Conservation (phyloP, 2,113 vertebrate genomes). For the Ovis canadensis region DNA sequence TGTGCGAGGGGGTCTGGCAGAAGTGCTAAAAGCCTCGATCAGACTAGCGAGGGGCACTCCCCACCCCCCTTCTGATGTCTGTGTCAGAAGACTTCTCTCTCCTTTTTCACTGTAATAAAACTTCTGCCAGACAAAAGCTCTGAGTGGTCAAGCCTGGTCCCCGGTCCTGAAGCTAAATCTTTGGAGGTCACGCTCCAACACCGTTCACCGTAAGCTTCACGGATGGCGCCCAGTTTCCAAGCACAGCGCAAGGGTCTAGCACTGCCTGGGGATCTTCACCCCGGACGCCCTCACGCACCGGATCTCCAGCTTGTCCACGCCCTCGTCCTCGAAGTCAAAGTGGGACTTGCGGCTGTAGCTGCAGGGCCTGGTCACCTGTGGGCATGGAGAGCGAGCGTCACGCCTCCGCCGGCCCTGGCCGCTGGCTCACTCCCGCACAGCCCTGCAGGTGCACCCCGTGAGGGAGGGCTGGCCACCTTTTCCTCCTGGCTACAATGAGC, state of each 20-base stretch:
- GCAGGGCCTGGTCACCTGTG: constrained; percentile 92
- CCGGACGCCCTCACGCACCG: constrained; percentile 79
- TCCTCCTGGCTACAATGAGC: neutral
- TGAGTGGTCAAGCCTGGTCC: neutral
- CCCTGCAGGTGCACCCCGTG: accelerated
- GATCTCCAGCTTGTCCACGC: constrained; percentile 96
- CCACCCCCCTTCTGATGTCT: neutral
- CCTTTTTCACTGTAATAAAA: neutral
- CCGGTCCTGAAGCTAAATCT: neutral
- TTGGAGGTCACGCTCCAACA: neutral
- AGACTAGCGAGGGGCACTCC: neutral
- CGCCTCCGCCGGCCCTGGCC: too few species aligned
- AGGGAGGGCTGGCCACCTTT: neutral
- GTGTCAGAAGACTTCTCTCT: neutral
- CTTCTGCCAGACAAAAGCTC: neutral
- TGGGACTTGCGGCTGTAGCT: constrained; percentile 95
- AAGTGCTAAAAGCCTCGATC: neutral
- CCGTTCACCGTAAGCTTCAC: neutral
- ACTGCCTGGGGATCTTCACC: neutral
- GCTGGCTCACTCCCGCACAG: neutral
- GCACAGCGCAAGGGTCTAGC: neutral
- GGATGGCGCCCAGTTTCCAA: neutral
- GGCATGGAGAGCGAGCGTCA: neutral
- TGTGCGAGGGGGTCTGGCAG: neutral
- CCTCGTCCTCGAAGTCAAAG: constrained; percentile 98